Base-by-base conservation (phyloP, 2,797 vertebrate genomes). In the Chelidonichthys spinosus region DNA sequence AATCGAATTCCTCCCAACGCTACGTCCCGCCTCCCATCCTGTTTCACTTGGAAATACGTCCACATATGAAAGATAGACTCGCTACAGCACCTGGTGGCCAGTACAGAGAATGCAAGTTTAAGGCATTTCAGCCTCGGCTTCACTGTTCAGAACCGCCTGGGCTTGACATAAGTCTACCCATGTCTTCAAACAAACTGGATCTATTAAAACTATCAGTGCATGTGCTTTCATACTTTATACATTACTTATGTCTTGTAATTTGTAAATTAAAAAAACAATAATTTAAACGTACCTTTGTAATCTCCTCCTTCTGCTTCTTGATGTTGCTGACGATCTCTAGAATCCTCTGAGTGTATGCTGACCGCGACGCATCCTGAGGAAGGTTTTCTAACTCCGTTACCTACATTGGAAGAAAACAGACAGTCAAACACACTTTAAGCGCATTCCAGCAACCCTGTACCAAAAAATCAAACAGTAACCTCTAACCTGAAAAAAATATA, bases 321-420 rank as follows among this genome's bases (percentile, higher is more conserved):
- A 98, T 98, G 88, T 97, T 98, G 88, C 95, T 93, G 43, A 98
- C 96, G 3, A 97, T 97, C 93, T 98, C 97, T 17, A 98, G 89
- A 75, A 98, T 98, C 73, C 96, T 95, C 81, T 96, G 95, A 4
- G 97, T 98, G 77, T 97, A 98, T 0, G 96, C 95, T 0, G 96
- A 95, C 8, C 96, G 95, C 4, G 95, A 95, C 9, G 93, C 94
- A 0, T 97, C 97, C 80, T 93, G 94, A n/a, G 96, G 94, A 35
- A 97, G 93, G 40, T 91, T 95, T 78, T 97, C 96, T 52, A 95
- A 91, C 85, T 98, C 96, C 0, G 95, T 92, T 5, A 96, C 90
- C 97, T 98, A 67, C 1, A 37, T 5, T 25, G 54, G 42, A 46
- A 49, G 8, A 78, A 6, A 68, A 60, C 0, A 39, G 7, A 9